These are phyloP conservation scores for Halcyon malimbica DNA, from an alignment of 2,113 vertebrate species.

Conservation along the genomic window DNA sequence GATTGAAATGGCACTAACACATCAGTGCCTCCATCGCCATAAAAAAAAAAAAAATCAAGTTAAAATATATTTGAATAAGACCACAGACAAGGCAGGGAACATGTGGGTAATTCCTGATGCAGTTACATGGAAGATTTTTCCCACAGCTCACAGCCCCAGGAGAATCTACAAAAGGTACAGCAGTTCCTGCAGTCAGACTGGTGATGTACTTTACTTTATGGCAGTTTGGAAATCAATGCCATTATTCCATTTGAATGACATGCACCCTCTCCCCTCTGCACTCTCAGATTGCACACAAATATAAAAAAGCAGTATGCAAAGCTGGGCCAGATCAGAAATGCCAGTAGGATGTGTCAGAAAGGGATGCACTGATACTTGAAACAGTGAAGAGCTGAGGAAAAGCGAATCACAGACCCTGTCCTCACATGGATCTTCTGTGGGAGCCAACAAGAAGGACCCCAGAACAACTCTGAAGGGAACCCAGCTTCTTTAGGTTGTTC, in stretches of 20 bases:
- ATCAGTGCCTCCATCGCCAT: neutral
- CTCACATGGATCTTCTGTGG: neutral
- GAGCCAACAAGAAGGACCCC: neutral
- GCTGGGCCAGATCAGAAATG: neutral
- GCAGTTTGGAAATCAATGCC: neutral
- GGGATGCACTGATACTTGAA: neutral
- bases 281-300: neutral
- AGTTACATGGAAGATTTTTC: constrained; percentile 3
- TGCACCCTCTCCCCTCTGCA: neutral
- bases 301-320: neutral
- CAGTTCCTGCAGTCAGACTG: neutral
- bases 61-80: neutral
- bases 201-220: neutral
- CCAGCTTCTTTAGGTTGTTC: neutral
- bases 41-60: neutral
- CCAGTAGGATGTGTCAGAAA: neutral
- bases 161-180: neutral
- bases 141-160: neutral
- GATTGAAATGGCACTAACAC: neutral
- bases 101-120: neutral
- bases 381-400: neutral
- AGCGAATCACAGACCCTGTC: neutral
- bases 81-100: neutral
- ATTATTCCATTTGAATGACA: neutral
- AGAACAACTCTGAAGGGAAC: neutral